Base-by-base conservation (phyloP, 2,797 vertebrate species). In the Sebastes baramenuke region DNA sequence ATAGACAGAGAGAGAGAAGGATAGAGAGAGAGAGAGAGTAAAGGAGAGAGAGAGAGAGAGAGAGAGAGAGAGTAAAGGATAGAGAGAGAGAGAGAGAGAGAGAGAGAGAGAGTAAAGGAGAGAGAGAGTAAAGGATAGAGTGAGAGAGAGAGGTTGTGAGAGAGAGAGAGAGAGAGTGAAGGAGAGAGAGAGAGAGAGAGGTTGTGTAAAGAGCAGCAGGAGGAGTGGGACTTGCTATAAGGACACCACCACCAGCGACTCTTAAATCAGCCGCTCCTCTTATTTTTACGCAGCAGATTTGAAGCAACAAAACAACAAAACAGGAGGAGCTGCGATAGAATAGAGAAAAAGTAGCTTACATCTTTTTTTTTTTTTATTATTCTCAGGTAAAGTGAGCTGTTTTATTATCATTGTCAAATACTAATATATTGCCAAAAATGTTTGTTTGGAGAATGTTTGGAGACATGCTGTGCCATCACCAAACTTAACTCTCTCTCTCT, bases 191-290 rank as follows among this genome's bases (percentile, higher is more conserved):
- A 67, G 88, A 84, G 85, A 66, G 83, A 62, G 85, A 67, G 71
- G 60, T 61, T 74, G 87, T 67, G 82, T 68, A 92, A 84, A 91
- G 88, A 87, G 77, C 66, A 80, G 82, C 84, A 88, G 87, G 83
- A 93, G 91, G 93, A 93, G 93, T 82, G 89, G 83, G 83, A 80
- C 86, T 85, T 68, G 81, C 79, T 86, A 89, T 80, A 87, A 92
- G 85, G 88, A 91, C 87, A 89, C 80, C 66, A 87, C 87, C 88
- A 89, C 80, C 66, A 87, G 87, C 88, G 83, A 85, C 87, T 88
- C 94, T 88, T 90, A 88, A 86, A 94, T 90, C 83, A 85, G 82
- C 85, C 75, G 89, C 81, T 90, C 73, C 83, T 91, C 87, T 77
- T 77, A 36, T 79, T 92, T 91, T 87, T 85, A 84, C 86, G 86